Evolutionary conservation across 2,888 invertebrate species (phyloP).

Genomic region (Melanostoma mellinum): DNA sequence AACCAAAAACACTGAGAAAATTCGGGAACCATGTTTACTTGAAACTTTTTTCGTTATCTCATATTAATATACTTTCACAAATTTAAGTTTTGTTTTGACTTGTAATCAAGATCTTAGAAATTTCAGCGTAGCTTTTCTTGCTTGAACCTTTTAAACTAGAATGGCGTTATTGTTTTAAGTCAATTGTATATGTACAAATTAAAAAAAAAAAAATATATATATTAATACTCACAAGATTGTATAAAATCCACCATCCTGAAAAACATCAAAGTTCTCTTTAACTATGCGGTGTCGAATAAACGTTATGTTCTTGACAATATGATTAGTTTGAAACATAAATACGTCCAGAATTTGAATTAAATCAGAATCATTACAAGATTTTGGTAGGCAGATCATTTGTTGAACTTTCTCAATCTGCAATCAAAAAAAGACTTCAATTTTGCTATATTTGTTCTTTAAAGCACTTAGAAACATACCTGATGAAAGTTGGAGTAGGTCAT

Average conservation of each 20-base stretch:
- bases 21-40: no score
- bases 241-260: constrained; percentile 76
- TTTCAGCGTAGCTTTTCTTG: no score
- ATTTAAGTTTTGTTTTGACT: no score
- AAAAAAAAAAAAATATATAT: neutral
- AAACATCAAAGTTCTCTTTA: constrained; percentile 74
- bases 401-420: constrained; percentile 75
- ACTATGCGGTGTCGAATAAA: constrained; percentile 75
- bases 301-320: constrained; percentile 76
- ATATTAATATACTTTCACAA: no score
- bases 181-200: neutral
- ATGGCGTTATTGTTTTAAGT: neutral
- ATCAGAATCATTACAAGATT: constrained; percentile 75
- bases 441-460: neutral
- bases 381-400: constrained; percentile 77
- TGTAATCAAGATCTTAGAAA: no score
- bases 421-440: constrained; percentile 17
- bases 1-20: no score
- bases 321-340: constrained; percentile 75
- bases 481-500: constrained; percentile 70
- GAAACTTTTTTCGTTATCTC: no score
- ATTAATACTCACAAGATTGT: constrained; percentile 75
- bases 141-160: no score
- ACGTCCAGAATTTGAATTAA: constrained; percentile 76
- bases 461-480: constrained; percentile 5